These are phyloP conservation scores for Panonychus citri DNA, from an alignment of 1,140 invertebrate genomes.

Conservation along the genomic window DNA sequence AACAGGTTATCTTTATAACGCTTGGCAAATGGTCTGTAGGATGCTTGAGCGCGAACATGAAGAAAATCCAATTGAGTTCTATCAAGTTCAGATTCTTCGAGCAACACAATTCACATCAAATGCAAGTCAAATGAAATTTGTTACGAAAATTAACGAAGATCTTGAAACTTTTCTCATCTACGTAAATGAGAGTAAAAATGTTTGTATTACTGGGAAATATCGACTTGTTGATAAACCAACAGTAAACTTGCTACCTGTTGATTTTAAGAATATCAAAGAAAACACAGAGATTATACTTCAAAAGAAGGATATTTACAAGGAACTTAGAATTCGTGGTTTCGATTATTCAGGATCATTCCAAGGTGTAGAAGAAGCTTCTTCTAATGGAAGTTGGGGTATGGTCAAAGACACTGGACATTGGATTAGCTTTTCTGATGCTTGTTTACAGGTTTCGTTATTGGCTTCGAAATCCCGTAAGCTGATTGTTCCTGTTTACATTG, in stretches of 20 bases:
- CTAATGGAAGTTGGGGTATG: slow-evolving; percentile 32
- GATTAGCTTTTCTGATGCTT: slow-evolving; percentile 47
- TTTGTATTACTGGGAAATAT: slow-evolving; percentile 52
- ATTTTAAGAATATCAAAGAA: slow-evolving; percentile 24
- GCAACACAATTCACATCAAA: slow-evolving; percentile 56
- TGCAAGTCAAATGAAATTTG: slow-evolving; percentile 60
- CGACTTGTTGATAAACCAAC: neutral
- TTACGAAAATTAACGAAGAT: slow-evolving; percentile 62
- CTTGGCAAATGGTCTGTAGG: slow-evolving; percentile 70
- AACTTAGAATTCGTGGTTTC: slow-evolving; percentile 69
- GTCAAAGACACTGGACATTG: slow-evolving; percentile 64
- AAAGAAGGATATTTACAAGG: slow-evolving; percentile 41
- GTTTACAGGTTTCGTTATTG: neutral
- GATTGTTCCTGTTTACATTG: slow-evolving; percentile 32
- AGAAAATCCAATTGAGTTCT: slow-evolving; percentile 42
- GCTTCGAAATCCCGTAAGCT: neutral
- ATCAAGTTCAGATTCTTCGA: slow-evolving; percentile 46
- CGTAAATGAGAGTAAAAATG: slow-evolving; percentile 59
- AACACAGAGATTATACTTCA: slow-evolving; percentile 23
- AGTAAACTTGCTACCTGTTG: slow-evolving; percentile 16
- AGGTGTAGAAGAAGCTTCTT: slow-evolving; percentile 35
- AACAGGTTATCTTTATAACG: slow-evolving; percentile 71
- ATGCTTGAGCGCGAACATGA: too few relatives aligned
- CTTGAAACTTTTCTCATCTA: slow-evolving; percentile 73
- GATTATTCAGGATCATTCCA: slow-evolving; percentile 70